A percentile compares a stretch with the other conserved stretches of the same genome.
Evolutionary conservation across 2,888 invertebrate species (phyloP).

Genomic region (Dichetophora obliterata): DNA sequence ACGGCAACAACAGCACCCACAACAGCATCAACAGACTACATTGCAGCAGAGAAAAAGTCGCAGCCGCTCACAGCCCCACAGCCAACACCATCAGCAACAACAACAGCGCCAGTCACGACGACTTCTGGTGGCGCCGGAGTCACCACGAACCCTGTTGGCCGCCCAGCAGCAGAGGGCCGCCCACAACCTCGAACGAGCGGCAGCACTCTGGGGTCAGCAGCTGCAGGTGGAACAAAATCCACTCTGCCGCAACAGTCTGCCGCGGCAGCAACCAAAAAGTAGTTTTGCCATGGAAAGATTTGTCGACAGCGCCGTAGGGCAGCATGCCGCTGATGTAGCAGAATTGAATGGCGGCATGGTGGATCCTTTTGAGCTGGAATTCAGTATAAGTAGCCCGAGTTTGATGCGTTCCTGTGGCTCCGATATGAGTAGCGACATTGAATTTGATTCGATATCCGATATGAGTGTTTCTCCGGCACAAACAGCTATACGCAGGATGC

Average conservation of each 20-base stretch:
- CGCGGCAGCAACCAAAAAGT: conserved; percentile 67
- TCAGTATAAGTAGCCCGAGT: conserved; percentile 69
- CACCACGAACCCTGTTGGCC: conserved; percentile 49
- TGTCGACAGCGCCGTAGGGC: background rate
- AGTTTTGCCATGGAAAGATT: conserved; percentile 51
- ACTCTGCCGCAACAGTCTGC: conserved; percentile 69
- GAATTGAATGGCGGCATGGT: conserved; percentile 46
- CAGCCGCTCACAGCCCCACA: conserved; percentile 44
- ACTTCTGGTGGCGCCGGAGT: conserved; percentile 46
- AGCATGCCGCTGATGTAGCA: conserved; percentile 46
- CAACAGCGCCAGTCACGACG: conserved; percentile 49
- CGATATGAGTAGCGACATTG: conserved; percentile 43
- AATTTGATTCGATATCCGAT: conserved; percentile 53
- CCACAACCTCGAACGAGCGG: conserved; percentile 68
- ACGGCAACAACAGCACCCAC: conserved; percentile 30
- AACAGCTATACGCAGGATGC: conserved; percentile 62
- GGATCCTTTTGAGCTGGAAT: conserved; percentile 64
- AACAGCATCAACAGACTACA: conserved; percentile 33
- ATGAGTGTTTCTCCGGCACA: conserved; percentile 62
- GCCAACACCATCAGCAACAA: conserved; percentile 48
- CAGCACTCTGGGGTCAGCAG: conserved; percentile 67
- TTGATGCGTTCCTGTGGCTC: conserved; percentile 65
- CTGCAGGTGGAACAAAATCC: conserved; percentile 60
- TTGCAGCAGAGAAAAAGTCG: conserved; percentile 36
- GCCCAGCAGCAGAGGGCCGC: conserved; percentile 61